These are phyloP conservation scores for Coleophora deauratella DNA, from an alignment of 2,888 invertebrate species.

Conservation along the genomic window DNA sequence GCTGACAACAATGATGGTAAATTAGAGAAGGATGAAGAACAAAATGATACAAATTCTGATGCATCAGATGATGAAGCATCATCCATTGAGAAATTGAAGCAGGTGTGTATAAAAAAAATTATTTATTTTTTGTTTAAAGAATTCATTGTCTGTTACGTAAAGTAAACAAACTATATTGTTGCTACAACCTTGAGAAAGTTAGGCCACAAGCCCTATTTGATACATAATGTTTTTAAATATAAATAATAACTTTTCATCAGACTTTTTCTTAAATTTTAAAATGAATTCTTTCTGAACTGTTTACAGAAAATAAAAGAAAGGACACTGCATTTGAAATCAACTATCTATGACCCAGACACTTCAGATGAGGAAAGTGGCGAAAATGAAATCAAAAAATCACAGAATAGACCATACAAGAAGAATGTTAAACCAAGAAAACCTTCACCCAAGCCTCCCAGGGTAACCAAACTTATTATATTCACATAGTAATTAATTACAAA, in stretches of 20 bases:
- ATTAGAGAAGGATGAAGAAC: conserved; percentile 10
- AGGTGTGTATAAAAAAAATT: conserved; percentile 26
- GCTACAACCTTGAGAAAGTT: too few species aligned
- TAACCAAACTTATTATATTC: conserved; percentile 18
- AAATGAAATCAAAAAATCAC: too few species aligned
- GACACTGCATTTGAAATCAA: conserved; percentile 33
- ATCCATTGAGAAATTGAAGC: conserved; percentile 41
- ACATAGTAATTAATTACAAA: too few species aligned
- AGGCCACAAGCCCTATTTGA: too few species aligned
- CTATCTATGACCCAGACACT: conserved; percentile 73
- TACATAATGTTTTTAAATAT: too few species aligned
- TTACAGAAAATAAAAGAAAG: conserved; percentile 45
- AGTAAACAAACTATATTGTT: too few species aligned
- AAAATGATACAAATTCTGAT: conserved; percentile 15
- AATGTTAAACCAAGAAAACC: conserved; percentile 32
- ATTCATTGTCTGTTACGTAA: too few species aligned
- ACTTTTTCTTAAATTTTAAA: too few species aligned
- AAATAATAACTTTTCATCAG: too few species aligned
- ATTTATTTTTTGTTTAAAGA: too few species aligned
- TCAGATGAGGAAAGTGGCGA: conserved; percentile 53
- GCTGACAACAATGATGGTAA: conserved; percentile 7
- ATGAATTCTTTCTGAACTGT: background rate
- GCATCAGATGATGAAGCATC: conserved; percentile 26
- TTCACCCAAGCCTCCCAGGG: conserved; percentile 48
- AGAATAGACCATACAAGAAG: conserved; percentile 18